Base-by-base conservation (phyloP, 1,140 invertebrate genomes). In the Metaphire vulgaris region DNA sequence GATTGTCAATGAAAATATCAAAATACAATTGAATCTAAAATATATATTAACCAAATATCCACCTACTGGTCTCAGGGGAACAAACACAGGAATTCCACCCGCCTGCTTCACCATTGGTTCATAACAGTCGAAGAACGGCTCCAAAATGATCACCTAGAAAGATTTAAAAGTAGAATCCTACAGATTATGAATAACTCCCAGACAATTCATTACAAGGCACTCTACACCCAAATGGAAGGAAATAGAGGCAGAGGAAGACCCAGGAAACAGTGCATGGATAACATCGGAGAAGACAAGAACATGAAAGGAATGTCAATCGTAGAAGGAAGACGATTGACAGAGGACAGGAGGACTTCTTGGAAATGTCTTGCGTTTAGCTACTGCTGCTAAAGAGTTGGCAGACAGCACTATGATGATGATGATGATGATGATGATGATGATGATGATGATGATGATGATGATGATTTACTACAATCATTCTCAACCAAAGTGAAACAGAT, bases 91-190 rank as follows among this genome's bases (percentile, higher is more conserved):
- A 29, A 90, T 88, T 16, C 95, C 97, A 0, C 94, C 95, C 33
- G 94, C 93, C 80, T 91, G 90, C 81, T 88, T 89, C 0, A 98
- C 91, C 92, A 99, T 97, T 0, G 96, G 95, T 77, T 93, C 92
- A 84, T 99, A 99, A 83, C 96, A 98, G 85, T 99, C 97, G 85
- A 97, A 99, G 86, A 93, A 99, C 12, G 97, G 97, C 85, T 99
- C 97, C 78, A 99, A 96, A 33, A 99, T 95, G 77, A 98, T 96
- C 77, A 96, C 87, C 85, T 88, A 77, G 1, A 69, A 21, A 28
- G 15, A 29, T 28, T 65, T 77, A n/a, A 16, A 33, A 75, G 33
- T 16, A 26, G 14, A 56, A 28, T 56, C 26, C 32, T 26, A 6
- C n/a, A 31, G 1, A 12, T 66, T n/a, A n/a, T n/a, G n/a, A n/a